phyloP scores from a whole-genome alignment of 2,888 invertebrate species.

The Zhuqinia jingwanae region DNA sequence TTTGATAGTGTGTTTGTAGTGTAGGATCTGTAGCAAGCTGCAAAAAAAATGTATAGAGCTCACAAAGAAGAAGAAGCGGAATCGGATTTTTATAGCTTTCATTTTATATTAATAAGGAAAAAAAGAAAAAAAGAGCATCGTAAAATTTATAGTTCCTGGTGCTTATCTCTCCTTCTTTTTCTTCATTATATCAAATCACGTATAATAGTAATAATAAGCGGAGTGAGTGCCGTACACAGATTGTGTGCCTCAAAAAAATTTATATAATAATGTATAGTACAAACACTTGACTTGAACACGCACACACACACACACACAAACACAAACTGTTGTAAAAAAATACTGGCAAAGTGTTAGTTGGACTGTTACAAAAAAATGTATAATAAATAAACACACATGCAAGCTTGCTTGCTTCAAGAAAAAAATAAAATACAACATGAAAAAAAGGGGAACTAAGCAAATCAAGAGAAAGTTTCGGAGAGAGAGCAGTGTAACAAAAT shows the following conservation, averaged over 20 bases:
- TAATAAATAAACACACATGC: not conserved
- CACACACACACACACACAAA: too few relatives aligned
- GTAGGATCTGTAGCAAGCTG: not conserved
- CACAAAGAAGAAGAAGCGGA: not conserved
- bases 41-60: too few relatives aligned
- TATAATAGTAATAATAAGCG: constrained; percentile 13
- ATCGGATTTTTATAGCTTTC: constrained; percentile 56
- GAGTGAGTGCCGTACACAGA: constrained; percentile 37
- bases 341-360: not conserved
- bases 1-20: not conserved
- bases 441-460: not conserved
- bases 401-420: not conserved
- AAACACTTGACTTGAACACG: not conserved
- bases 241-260: constrained; percentile 19
- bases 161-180: too few relatives aligned
- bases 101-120: constrained; percentile 53
- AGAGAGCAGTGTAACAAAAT: not conserved
- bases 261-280: not conserved
- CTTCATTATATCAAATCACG: constrained; percentile 51
- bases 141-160: constrained; percentile 50
- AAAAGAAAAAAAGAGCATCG: constrained; percentile 25
- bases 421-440: not conserved
- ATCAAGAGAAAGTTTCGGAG: constrained; percentile 15
- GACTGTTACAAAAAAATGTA: not conserved
- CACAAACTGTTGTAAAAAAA: not conserved